A percentile compares a stretch with the other conserved stretches of the same genome.
phyloP scores from a whole-genome alignment of 2,797 vertebrate species.

The Pachyuromys duprasi region DNA sequence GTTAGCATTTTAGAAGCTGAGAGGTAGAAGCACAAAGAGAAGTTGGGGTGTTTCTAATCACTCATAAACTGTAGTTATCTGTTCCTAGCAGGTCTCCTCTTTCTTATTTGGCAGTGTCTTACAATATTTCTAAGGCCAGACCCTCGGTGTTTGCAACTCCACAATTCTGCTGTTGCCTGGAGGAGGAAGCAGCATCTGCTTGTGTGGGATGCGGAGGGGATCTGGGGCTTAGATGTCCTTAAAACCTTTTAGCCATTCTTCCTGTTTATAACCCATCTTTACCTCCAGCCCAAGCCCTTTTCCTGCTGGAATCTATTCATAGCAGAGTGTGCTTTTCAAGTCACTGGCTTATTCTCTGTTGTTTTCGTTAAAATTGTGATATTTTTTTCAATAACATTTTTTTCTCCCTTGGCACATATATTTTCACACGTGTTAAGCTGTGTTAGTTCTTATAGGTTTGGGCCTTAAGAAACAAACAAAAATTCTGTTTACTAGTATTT shows the following conservation, averaged over 20 bases:
- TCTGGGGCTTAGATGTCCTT: background rate
- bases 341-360: background rate
- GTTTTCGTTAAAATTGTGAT: background rate
- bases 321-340: background rate
- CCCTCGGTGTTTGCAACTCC: background rate
- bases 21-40: background rate
- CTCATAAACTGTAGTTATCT: background rate
- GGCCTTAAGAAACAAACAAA: conserved; percentile 12
- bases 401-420: background rate
- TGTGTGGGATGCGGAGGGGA: background rate
- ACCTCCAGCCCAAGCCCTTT: background rate
- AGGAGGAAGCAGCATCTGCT: background rate
- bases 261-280: background rate
- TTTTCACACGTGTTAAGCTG: background rate
- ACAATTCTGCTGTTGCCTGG: background rate
- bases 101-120: background rate
- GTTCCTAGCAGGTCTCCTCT: background rate
- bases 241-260: background rate
- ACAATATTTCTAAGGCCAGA: background rate
- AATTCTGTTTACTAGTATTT: background rate
- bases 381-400: conserved; percentile 48
- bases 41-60: background rate
- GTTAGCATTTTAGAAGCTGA: background rate
- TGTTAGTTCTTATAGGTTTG: background rate
- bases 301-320: background rate